phyloP scores from a whole-genome alignment of 2,888 invertebrate genomes.

The Andrena flavipes region DNA sequence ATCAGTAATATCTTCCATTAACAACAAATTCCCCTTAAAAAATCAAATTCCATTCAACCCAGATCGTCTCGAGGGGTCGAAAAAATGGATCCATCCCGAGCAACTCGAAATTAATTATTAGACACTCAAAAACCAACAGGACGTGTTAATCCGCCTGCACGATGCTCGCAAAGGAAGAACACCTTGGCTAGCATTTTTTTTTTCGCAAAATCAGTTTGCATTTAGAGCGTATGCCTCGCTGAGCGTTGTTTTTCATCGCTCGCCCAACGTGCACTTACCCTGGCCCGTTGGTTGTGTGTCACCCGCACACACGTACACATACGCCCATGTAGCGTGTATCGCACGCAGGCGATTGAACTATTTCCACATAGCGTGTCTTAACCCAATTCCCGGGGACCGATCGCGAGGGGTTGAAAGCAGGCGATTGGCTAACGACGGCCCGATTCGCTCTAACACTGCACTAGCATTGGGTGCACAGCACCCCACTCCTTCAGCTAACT shows the following conservation, averaged over 20 bases:
- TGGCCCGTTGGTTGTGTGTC: conserved; percentile 7
- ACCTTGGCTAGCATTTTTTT: conserved; percentile 59
- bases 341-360: conserved; percentile 26
- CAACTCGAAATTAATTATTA: neutral
- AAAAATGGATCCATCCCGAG: neutral
- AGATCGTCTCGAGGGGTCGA: neutral
- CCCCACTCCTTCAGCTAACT: conserved; percentile 70
- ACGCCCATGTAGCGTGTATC: neutral
- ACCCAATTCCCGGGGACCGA: conserved; percentile 68
- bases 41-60: conserved; percentile 22
- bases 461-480: conserved; percentile 71
- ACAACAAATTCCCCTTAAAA: neutral
- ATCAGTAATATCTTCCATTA: no score
- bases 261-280: conserved; percentile 46
- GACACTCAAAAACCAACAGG: neutral
- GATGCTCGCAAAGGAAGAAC: conserved; percentile 31
- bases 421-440: conserved; percentile 61
- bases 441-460: conserved; percentile 54
- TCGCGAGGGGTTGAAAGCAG: conserved; percentile 72
- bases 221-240: conserved; percentile 35
- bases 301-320: conserved; percentile 18
- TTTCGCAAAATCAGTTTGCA: conserved; percentile 56
- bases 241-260: conserved; percentile 33
- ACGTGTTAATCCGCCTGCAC: neutral
- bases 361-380: conserved; percentile 64